These are phyloP conservation scores for Microtus oregoni DNA, from an alignment of 2,113 vertebrate species.

Conservation along the genomic window DNA sequence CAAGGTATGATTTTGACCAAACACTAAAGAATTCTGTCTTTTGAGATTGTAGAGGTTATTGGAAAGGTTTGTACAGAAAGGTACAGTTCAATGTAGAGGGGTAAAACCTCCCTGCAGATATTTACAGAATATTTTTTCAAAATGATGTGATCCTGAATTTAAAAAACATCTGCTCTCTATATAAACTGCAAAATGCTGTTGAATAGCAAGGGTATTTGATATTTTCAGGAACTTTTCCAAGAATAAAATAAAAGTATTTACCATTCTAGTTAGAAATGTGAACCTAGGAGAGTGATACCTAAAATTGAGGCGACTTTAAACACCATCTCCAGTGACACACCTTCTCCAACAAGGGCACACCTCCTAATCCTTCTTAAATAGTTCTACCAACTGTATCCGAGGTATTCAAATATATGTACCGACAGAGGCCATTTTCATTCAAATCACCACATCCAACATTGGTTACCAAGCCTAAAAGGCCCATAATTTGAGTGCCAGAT, in stretches of 20 bases:
- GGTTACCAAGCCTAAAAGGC: not conserved
- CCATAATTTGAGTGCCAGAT: not conserved
- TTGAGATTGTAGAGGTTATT: conserved; percentile 7
- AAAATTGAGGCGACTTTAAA: not conserved
- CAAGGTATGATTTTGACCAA: not conserved
- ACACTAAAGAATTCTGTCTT: not conserved
- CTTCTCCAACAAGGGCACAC: not conserved
- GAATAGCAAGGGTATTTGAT: not conserved
- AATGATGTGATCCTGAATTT: not conserved
- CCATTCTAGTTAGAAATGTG: not conserved
- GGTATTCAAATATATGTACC: not conserved
- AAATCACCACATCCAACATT: not conserved
- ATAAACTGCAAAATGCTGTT: not conserved
- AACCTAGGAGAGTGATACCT: not conserved
- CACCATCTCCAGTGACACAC: not conserved
- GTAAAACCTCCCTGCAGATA: not conserved
- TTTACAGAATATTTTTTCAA: not conserved
- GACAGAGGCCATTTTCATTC: not conserved
- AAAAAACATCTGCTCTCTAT: not conserved
- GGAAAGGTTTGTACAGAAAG: not conserved
- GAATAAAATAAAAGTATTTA: not conserved
- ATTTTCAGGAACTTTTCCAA: not conserved
- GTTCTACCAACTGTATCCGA: not conserved
- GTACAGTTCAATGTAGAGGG: not conserved
- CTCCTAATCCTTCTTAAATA: not conserved